Base-by-base conservation (phyloP, 2,888 invertebrate genomes). In the Leptopilina drosophilae region DNA sequence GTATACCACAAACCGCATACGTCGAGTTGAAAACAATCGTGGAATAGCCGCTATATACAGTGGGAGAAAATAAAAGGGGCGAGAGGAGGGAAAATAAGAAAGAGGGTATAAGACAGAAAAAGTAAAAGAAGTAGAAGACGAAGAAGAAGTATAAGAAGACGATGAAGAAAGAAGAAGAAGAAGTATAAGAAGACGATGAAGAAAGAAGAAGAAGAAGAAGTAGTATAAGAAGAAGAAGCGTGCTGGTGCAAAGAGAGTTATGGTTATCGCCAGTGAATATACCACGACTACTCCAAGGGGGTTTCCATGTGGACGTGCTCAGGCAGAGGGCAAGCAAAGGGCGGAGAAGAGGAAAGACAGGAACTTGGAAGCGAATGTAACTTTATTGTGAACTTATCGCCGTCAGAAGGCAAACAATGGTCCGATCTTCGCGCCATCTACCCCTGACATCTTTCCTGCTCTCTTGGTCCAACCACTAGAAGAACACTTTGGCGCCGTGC, bases 311-410 rank as follows among this genome's bases (percentile, higher is more conserved):
- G 83, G 81, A 78, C 73, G 80, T 76, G 81, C 77, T 80, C 77
- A 78, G 82, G 76, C 76, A 78, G 79, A 64, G 80, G 73, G 79
- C 56, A 73, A 1, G 3, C 73, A 56, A 33, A 73, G 73, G 73
- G 73, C n/a, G 33, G 73, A 73, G 79, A 53, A 73, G 79, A 77
- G 79, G 85, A 83, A 79, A 85, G 84, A 33, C 33, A 33, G 82
- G 85, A 85, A 88, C 88, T 89, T 88, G 87, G 87, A 87, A 89
- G 89, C 89, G 89, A 90, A 89, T 90, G 90, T 90, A 90, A 90
- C 90, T 90, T 90, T 90, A 90, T 90, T 90, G 90, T 89, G 87
- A 90, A 90, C 89, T 90, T 90, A 90, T 90, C 90, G 90, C 89
- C 90, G 90, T 89, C 90, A 89, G 87, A 85, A 88, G 85, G 88